These are phyloP conservation scores for Craseonycteris thonglongyai DNA, from an alignment of 2,113 vertebrate genomes.

Conservation along the genomic window DNA sequence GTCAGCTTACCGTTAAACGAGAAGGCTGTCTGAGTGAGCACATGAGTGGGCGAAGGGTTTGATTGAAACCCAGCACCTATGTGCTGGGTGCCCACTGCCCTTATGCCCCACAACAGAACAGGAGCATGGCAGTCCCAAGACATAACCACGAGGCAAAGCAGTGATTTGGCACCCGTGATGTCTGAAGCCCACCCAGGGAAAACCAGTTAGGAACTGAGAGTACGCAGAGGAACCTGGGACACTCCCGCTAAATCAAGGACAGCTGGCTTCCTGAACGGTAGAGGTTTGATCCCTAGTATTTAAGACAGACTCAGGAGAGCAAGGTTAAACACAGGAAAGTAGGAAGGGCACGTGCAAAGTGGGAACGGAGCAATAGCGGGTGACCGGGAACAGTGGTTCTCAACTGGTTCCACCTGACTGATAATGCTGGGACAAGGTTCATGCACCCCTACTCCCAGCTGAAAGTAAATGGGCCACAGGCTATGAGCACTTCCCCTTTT, in stretches of 20 bases:
- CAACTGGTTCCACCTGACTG: background rate
- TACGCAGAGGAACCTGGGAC: background rate
- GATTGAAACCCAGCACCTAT: accelerated
- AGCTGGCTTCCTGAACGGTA: background rate
- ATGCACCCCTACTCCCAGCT: background rate
- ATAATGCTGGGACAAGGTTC: background rate
- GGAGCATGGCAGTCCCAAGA: background rate
- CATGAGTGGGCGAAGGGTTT: background rate
- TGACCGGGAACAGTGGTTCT: background rate
- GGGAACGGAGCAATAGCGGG: background rate
- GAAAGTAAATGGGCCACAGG: background rate
- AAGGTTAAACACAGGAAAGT: background rate
- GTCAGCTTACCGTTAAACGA: background rate
- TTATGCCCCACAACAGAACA: background rate
- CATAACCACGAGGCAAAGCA: background rate
- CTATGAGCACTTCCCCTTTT: background rate
- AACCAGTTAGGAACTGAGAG: background rate
- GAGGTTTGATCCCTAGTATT: background rate
- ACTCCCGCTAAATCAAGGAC: background rate
- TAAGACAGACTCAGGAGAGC: background rate
- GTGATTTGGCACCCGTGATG: background rate
- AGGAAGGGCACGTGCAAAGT: background rate
- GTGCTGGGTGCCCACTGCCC: accelerated
- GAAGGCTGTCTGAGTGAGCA: background rate
- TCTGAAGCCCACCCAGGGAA: background rate